Base-by-base conservation (phyloP, 2,797 vertebrate species). In the Ctenopoma kingsleyae region DNA sequence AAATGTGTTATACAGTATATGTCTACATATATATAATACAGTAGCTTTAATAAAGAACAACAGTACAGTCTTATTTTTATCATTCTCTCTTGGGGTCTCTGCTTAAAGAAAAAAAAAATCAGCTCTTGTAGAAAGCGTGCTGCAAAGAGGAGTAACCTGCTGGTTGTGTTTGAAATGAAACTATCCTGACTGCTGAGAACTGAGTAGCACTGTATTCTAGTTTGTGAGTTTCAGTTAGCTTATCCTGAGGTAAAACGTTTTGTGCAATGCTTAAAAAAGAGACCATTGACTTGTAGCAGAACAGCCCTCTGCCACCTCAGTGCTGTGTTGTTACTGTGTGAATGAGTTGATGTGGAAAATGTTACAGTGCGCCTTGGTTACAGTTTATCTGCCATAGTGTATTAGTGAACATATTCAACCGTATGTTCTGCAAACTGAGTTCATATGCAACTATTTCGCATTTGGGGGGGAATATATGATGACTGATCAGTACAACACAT, bases 201-300 rank as follows among this genome's bases (percentile, higher is more conserved):
- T 69, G 79, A 85, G 36, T 16, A 78, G 78, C 70, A 46, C 75
- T 81, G 74, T 66, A 11, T 83, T 59, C 53, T 59, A 61, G 71
- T 87, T 35, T 84, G 83, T 83, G 75, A 78, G 71, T 76, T 83
- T 79, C 55, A 67, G 66, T 84, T 87, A 70, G 81, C 68, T 89
- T 76, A 81, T 91, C 91, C 91, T 92, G 90, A 92, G 90, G 89
- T 91, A 79, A 90, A 89, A 87, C 71, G 86, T 78, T 71, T 86
- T 90, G 89, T 92, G 90, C 86, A 78, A 86, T 78, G 85, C 68
- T 81, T 86, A 58, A 85, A 72, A 84, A 74, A 78, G 41, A 76
- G 58, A 61, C 23, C 54, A 46, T 76, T 74, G 67, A 84, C 66
- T 63, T 0, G 44, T 30, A 40, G 75, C 63, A 58, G 71, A 76